Evolutionary conservation across 2,797 vertebrate species (phyloP).

Genomic region (Scarus forsteni): DNA sequence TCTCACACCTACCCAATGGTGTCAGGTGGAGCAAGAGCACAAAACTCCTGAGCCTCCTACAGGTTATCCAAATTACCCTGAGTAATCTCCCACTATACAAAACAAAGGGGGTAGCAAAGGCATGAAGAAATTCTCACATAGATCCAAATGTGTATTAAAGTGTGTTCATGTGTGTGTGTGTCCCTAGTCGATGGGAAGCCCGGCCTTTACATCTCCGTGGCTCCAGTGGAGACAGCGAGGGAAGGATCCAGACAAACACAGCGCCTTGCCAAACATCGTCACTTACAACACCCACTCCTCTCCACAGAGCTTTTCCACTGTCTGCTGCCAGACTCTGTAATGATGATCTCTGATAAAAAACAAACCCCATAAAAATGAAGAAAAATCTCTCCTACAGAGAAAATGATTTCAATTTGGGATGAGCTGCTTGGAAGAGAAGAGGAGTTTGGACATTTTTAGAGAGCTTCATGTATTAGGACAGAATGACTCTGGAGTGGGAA

Average conservation of each 20-base stretch:
- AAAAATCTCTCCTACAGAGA: slow-evolving; percentile 29
- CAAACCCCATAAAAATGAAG: slow-evolving; percentile 8
- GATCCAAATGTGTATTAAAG: background rate
- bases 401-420: slow-evolving; percentile 41
- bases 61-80: too few relatives aligned
- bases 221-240: slow-evolving; percentile 42
- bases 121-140: slow-evolving; percentile 21
- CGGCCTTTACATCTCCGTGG: slow-evolving; percentile 38
- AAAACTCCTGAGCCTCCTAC: too few relatives aligned
- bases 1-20: too few relatives aligned
- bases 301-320: slow-evolving; percentile 57
- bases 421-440: slow-evolving; percentile 32
- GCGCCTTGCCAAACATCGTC: slow-evolving; percentile 54
- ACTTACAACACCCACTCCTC: slow-evolving; percentile 56
- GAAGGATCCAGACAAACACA: slow-evolving; percentile 62
- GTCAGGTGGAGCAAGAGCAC: too few relatives aligned
- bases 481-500: slow-evolving; percentile 22
- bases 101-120: slow-evolving; percentile 27
- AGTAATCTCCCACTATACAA: background rate
- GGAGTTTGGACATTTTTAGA: slow-evolving; percentile 9
- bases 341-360: slow-evolving; percentile 56
- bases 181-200: slow-evolving; percentile 17
- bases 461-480: slow-evolving; percentile 1
- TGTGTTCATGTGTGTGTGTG: background rate
- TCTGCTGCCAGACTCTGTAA: slow-evolving; percentile 47